Percentiles rank a stretch among this genome's conserved stretches.
Conservation (phyloP, 2,113 vertebrate species). For the Dasyornis broadbenti region DNA sequence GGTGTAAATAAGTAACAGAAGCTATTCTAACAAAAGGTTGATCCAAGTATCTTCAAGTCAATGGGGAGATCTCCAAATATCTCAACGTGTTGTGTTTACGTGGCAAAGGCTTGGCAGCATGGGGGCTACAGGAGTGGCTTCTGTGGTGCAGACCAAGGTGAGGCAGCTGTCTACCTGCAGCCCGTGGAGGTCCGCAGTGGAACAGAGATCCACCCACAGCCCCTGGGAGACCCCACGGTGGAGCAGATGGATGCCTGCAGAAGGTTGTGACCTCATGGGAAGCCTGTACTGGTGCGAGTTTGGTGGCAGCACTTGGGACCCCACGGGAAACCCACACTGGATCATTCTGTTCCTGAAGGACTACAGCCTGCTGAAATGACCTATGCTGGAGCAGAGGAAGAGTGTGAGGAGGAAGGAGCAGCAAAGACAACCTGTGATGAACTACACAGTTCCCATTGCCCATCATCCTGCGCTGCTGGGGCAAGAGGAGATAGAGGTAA, state of each 20-base stretch:
- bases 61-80: background rate
- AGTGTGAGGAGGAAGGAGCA: background rate
- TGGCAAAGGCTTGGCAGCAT: background rate
- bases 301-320: background rate
- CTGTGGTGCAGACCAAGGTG: background rate
- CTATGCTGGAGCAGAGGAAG: background rate
- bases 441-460: background rate
- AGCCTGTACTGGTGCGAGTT: background rate
- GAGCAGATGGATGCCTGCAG: background rate
- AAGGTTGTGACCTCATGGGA: background rate
- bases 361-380: background rate
- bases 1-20: background rate
- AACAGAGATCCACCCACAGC: background rate
- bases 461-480: fast-evolving
- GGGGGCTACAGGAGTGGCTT: background rate
- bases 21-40: background rate
- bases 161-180: background rate
- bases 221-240: fast-evolving
- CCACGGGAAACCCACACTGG: background rate
- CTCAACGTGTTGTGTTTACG: background rate
- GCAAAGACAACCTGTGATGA: background rate
- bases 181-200: no score
- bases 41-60: background rate
- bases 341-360: background rate
- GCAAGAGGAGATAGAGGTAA: background rate